Percentiles rank a stretch among this genome's conserved stretches.
phyloP scores from a whole-genome alignment of 2,888 invertebrate genomes.

The Halictus quadricinctus region DNA sequence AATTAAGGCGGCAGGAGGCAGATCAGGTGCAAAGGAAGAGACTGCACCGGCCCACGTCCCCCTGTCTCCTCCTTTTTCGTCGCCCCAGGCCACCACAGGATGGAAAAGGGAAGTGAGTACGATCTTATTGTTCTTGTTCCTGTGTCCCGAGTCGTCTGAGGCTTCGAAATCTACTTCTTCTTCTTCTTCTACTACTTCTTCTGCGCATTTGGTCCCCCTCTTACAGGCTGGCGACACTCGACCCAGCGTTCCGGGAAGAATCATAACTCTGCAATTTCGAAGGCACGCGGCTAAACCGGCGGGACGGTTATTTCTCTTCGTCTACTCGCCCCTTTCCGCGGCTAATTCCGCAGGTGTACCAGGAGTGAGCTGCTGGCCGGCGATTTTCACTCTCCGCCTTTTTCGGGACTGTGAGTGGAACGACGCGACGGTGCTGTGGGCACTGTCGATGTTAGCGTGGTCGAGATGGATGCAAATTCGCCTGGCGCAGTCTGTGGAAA shows the following conservation, averaged over 20 bases:
- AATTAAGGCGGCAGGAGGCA: slow-evolving; percentile 62
- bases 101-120: slow-evolving; percentile 25
- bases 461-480: not conserved
- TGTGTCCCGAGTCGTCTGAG: not conserved
- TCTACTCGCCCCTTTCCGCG: slow-evolving; percentile 49
- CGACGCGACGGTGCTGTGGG: not conserved
- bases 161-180: not conserved
- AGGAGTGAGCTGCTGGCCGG: slow-evolving; percentile 74
- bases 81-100: slow-evolving; percentile 38
- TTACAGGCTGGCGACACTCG: slow-evolving; percentile 64
- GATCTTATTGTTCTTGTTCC: not conserved
- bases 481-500: not conserved
- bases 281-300: slow-evolving; percentile 59
- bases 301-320: slow-evolving; percentile 15
- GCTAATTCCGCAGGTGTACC: slow-evolving; percentile 74
- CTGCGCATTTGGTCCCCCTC: slow-evolving; percentile 4
- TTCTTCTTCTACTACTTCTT: not conserved
- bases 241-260: slow-evolving; percentile 65
- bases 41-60: slow-evolving; percentile 39
- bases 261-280: slow-evolving; percentile 75
- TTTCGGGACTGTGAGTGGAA: not conserved
- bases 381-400: slow-evolving; percentile 78
- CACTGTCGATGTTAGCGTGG: not conserved
- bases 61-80: slow-evolving; percentile 28
- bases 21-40: slow-evolving; percentile 74